Evolutionary conservation across 2,113 vertebrate species (phyloP), one percentile per base, ranked within the genome.

Genomic region (Microcebus ravelobensis): DNA sequence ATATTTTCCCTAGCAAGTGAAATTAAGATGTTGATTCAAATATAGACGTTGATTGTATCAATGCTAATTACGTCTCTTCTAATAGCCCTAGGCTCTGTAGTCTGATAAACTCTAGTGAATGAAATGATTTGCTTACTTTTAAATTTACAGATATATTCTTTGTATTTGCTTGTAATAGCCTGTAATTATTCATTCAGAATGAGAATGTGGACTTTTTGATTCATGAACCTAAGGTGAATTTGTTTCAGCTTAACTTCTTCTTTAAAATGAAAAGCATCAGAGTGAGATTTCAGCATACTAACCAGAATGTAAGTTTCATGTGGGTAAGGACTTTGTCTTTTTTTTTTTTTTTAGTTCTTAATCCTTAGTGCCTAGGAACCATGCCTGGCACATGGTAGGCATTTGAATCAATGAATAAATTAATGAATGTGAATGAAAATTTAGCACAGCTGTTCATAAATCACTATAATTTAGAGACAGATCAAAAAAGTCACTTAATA

Each of bases 11-110:
- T 13, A 77, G 84, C 13, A 68, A 95, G 31, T 76, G 17, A 87
- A 92, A 95, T 81, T 18, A 87, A 12, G 27, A 52, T 61, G 17
- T 29, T 63, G 42, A 77, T 48, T 96, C 87, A 95, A 93, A 90
- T 71, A 84, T 52, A 73, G 68, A 61, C 2, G 27, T 17, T 50
- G 85, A 85, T n/a, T 61, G 2, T 15, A 63, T 83, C 63, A 36
- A 25, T 45, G 67, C 39, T 92, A 70, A 92, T 81, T 67, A 81
- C 39, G 8, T 81, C 27, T 92, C 39, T 87, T 39, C 59, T 76
- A 29, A 71, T 10, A 79, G 50, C 31, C 31, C 73, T 25, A 31
- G 21, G 20, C 65, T 94, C 39, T 87, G 42, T 31, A 84, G 80
- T 71, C 70, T 87, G 31, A 48, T 71, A 76, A 94, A 67, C 23